Percentiles rank a stretch among this genome's conserved stretches.
These are phyloP conservation scores for Phrynosoma blainvillii DNA, from an alignment of 2,113 vertebrate genomes.

Conservation along the genomic window DNA sequence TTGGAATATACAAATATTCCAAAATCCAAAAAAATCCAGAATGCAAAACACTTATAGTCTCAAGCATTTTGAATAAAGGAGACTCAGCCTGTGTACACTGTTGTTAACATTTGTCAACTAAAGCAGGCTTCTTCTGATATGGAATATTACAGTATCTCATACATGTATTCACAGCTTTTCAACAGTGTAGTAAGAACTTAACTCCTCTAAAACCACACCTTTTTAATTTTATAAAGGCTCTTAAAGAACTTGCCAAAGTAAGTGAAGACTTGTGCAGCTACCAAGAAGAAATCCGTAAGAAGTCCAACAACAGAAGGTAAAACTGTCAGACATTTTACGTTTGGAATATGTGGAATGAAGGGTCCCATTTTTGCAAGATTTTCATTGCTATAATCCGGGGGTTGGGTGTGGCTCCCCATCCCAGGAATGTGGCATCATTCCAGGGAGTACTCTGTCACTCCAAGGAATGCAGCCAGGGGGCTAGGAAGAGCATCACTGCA, in stretches of 20 bases:
- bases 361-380: not conserved
- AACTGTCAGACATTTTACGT: slow-evolving; percentile 18
- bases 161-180: slow-evolving; percentile 12
- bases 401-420: not conserved
- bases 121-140: not conserved
- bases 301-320: slow-evolving; percentile 83
- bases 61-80: no score
- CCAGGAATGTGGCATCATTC: no score
- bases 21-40: no score
- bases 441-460: not conserved
- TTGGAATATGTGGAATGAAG: not conserved
- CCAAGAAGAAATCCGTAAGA: slow-evolving; percentile 91
- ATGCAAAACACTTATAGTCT: no score
- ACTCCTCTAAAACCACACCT: slow-evolving; percentile 53
- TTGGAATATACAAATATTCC: no score
- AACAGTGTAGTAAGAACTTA: slow-evolving; percentile 19
- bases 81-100: no score
- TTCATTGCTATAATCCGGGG: not conserved
- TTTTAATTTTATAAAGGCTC: slow-evolving; percentile 83
- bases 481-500: not conserved
- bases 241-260: slow-evolving; percentile 94
- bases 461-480: not conserved
- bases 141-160: not conserved
- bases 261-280: slow-evolving; percentile 97
- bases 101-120: not conserved